Conservation (phyloP, 2,888 invertebrate genomes). For the Graphium colonna region DNA sequence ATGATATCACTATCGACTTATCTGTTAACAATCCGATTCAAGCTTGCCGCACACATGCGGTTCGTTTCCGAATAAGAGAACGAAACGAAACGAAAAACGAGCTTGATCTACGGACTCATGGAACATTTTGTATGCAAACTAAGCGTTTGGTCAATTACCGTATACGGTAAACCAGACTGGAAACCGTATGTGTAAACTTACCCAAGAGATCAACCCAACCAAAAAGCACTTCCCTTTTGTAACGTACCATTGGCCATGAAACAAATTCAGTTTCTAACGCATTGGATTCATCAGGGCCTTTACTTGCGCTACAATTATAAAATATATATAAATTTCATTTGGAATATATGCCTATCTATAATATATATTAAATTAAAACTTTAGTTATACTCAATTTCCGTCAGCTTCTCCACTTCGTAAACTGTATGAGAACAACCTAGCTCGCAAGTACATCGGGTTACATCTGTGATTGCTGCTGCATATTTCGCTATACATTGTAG, state of each 20-base stretch:
- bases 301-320: conserved; percentile 39
- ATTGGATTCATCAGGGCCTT: conserved; percentile 39
- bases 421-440: conserved; percentile 87
- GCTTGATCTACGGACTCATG: too few species aligned
- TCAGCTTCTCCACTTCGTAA: conserved; percentile 87
- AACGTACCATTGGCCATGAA: conserved; percentile 89
- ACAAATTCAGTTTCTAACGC: conserved; percentile 83
- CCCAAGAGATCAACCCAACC: conserved; percentile 91
- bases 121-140: too few species aligned
- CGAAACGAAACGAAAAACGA: too few species aligned
- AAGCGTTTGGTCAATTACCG: too few species aligned
- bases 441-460: conserved; percentile 83
- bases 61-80: too few species aligned
- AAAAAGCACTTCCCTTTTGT: conserved; percentile 89
- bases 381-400: conserved; percentile 79
- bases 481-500: conserved; percentile 80
- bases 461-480: conserved; percentile 76
- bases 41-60: too few species aligned
- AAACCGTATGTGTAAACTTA: too few species aligned
- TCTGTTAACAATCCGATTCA: neutral
- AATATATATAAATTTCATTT: neutral
- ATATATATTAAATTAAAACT: too few species aligned
- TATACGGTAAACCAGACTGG: too few species aligned
- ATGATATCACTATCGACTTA: neutral
- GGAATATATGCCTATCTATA: too few species aligned